Base-by-base conservation (phyloP, 2,113 vertebrate species). In the Varanus salvator region DNA sequence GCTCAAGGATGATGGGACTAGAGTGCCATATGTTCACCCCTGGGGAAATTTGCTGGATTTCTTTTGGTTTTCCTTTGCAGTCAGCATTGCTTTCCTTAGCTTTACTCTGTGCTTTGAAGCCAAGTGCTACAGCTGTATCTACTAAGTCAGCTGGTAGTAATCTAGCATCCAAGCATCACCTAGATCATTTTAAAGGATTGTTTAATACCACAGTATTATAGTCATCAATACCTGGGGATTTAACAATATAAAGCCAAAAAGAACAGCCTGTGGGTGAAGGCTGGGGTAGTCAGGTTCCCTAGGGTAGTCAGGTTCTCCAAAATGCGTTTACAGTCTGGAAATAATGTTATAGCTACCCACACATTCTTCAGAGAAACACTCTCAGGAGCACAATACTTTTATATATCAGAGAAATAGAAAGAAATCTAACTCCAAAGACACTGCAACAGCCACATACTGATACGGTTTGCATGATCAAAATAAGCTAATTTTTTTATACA, bases 51-150 rank as follows among this genome's bases (percentile, higher is more conserved):
- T 38, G 11, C n/a, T 34, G 66, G 84, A 77, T 87, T 50, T 76
- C 89, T 86, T 94, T 90, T 87, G 91, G 48, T 44, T 84, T 66
- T 27, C 48, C 0, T n/a, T 77, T 60, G 0, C 0, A 84, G 8
- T n/a, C 34, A 4, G 77, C 82, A 82, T 29, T 3, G 38, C 44
- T 91, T 74, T 19, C 64, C 31, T 76, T 76, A 60, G 23, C 19
- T 80, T 87, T 85, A 31, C 71, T 92, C 25, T 27, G 72, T 6
- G 77, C 90, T 92, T 91, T 19, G 48, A 34, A 44, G n/a, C 50
- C 31, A 27, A 19, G 60, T 34, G 31, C 52, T 71, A 54, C 48
- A 87, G 29, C 48, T 2, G 25, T 21, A 80, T 71, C 48, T 54
- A 64, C 77, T 71, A 48, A 71, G 14, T 50, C 27, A 27, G 11